phyloP scores from a whole-genome alignment of 2,113 vertebrate species.

The Nycticebus coucang region DNA sequence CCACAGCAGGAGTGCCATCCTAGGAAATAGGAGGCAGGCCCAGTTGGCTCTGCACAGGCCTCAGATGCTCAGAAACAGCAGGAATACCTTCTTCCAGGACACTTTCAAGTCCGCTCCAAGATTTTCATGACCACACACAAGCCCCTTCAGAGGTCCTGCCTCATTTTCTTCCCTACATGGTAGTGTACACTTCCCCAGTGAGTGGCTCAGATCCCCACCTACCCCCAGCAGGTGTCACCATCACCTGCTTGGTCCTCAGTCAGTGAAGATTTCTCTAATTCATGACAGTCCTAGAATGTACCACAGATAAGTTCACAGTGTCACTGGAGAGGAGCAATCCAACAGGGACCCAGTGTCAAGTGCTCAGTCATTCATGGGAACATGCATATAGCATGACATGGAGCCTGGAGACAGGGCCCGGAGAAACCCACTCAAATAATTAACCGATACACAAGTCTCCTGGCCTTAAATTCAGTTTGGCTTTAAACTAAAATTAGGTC shows the following conservation, averaged over 20 bases:
- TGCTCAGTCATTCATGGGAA: background rate
- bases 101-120: background rate
- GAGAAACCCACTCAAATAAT: background rate
- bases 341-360: background rate
- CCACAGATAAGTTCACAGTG: background rate
- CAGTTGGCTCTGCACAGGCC: background rate
- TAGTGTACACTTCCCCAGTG: background rate
- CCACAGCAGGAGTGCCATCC: background rate
- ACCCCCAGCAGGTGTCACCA: background rate
- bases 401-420: background rate
- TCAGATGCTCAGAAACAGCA: background rate
- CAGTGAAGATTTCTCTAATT: background rate
- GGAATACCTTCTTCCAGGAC: background rate
- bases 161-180: background rate
- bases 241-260: background rate
- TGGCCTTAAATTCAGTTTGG: background rate
- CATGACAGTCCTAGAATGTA: background rate
- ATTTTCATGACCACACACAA: background rate
- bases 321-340: background rate
- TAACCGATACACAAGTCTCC: background rate
- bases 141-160: no score
- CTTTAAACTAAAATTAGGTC: background rate
- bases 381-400: rapidly evolving
- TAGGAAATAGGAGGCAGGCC: background rate
- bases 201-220: background rate